Base-by-base conservation (phyloP, 2,888 invertebrate genomes). In the Acanthosepion esculentum region DNA sequence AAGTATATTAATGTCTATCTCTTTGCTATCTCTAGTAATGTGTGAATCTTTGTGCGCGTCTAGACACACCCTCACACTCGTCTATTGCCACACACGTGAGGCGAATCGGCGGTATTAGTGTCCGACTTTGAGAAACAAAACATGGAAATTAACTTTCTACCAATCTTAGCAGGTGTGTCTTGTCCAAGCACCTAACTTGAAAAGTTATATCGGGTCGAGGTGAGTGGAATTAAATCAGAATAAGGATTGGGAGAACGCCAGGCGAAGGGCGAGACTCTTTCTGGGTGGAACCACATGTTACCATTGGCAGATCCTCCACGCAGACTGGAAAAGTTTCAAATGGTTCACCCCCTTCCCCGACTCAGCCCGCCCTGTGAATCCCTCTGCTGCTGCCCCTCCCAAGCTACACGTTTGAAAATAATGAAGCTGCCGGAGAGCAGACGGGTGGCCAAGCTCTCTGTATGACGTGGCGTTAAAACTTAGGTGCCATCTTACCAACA, bases 271-370 rank as follows among this genome's bases (percentile, higher is more conserved):
- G 78, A 78, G 78, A 78, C 78, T 78, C n/a, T 78, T 78, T 78
- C 78, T 78, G 78, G 78, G 78, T n/a, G 78, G n/a, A 78, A 78
- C 78, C 78, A 78, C 78, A 78, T 78, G 78, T 78, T 78, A n/a
- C 78, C n/a, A 78, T 78, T 78, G 78, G 78, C 78, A 78, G 78
- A 78, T 78, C 78, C n/a, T 78, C 78, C n/a, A n/a, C 78, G 78
- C n/a, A 78, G 78, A 78, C 78, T 78, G 78, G 78, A 78, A 78
- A n/a, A 12, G n/a, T 78, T 78, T 78, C 78, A 78, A 78, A 78
- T n/a, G n/a, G n/a, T 78, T 78, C n/a, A 78, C 15, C 10, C 78
- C 78, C 50, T 26, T 26, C 23, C 78, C 78, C n/a, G 10, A n/a
- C 78, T 33, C 78, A 78, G n/a, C 78, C 33, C 12, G 23, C 10